A percentile compares a stretch with the other conserved stretches of the same genome.
Evolutionary conservation across 2,797 vertebrate species (phyloP).

Genomic region (Threskiornis aethiopicus): DNA sequence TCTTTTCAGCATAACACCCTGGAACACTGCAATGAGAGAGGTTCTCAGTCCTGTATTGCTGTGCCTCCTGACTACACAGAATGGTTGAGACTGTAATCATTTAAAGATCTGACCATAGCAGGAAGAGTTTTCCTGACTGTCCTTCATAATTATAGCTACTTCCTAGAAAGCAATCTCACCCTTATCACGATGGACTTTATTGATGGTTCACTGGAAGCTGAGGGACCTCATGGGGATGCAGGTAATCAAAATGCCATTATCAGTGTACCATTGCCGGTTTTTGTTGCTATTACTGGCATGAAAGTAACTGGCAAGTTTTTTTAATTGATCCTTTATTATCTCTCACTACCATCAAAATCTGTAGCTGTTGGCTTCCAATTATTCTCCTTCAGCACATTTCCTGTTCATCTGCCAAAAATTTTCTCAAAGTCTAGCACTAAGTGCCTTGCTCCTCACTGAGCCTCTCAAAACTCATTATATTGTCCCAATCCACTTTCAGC

Average conservation of each 20-base stretch:
- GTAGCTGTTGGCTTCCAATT: not conserved
- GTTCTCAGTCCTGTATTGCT: not conserved
- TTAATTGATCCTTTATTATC: not conserved
- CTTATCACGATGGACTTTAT: not conserved
- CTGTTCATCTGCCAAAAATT: not conserved
- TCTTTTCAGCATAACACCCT: rapidly evolving
- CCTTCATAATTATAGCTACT: not conserved
- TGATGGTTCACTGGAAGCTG: not conserved
- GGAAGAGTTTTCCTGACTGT: not conserved
- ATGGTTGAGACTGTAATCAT: not conserved
- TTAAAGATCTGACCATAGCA: not conserved
- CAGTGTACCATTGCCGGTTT: not conserved
- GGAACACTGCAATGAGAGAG: not conserved
- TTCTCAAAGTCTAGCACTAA: not conserved
- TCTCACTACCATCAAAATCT: not conserved
- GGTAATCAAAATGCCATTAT: not conserved
- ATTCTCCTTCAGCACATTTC: not conserved
- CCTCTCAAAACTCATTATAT: not conserved
- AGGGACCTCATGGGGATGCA: not conserved
- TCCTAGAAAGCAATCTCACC: not conserved
- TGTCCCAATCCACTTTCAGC: not conserved
- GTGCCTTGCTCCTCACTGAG: not conserved
- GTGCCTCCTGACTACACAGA: not conserved
- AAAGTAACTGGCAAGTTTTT: not conserved
- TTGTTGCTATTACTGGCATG: not conserved